These are phyloP conservation scores for Rhinogobio ventralis DNA, from an alignment of 2,797 vertebrate species.

Conservation along the genomic window DNA sequence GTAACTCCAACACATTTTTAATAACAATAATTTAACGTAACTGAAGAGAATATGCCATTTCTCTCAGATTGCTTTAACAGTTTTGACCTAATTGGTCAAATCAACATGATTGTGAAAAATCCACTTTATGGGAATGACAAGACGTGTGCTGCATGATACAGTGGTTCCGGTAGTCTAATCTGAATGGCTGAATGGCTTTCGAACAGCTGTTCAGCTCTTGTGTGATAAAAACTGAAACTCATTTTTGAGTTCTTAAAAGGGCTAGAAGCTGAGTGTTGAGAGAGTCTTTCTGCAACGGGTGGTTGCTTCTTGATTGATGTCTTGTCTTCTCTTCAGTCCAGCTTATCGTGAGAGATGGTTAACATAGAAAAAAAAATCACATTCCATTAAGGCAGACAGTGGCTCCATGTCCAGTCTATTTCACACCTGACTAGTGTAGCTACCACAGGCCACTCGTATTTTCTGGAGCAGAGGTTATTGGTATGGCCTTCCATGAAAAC, in stretches of 20 bases:
- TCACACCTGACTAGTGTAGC: slow-evolving; percentile 45
- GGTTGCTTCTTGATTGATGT: slow-evolving; percentile 43
- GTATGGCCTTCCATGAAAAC: slow-evolving; percentile 14
- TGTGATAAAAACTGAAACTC: neutral
- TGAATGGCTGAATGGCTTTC: neutral
- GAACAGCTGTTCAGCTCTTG: neutral
- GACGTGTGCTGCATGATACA: neutral
- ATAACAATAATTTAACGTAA: neutral
- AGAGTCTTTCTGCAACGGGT: slow-evolving; percentile 1
- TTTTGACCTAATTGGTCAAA: neutral
- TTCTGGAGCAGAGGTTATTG: slow-evolving; percentile 13
- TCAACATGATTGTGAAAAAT: neutral
- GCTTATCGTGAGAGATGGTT: neutral
- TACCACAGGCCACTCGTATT: neutral
- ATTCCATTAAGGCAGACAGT: slow-evolving; percentile 21
- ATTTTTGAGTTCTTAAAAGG: neutral
- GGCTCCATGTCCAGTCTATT: slow-evolving; percentile 23
- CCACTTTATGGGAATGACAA: neutral
- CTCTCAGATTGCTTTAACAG: neutral
- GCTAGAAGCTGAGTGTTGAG: neutral
- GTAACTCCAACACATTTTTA: neutral
- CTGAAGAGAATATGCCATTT: neutral
- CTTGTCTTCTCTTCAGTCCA: neutral
- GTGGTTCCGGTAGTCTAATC: neutral
- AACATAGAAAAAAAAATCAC: slow-evolving; percentile 18